phyloP scores from a whole-genome alignment of 2,888 invertebrate genomes.

The Protodeltote pygarga region DNA sequence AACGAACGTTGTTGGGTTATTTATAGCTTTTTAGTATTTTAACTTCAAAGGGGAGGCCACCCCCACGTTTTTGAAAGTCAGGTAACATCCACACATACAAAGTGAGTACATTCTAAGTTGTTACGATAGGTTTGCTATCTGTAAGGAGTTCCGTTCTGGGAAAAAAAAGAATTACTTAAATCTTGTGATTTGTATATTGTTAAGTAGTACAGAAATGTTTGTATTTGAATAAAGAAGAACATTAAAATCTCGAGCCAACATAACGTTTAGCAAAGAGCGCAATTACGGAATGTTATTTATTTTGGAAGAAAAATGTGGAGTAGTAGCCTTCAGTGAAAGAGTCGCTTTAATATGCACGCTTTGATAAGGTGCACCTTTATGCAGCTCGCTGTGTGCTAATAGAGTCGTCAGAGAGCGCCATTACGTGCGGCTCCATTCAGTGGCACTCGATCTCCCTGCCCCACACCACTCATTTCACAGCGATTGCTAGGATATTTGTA shows the following conservation, averaged over 20 bases:
- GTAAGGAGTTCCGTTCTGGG: too few relatives aligned
- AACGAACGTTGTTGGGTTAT: too few relatives aligned
- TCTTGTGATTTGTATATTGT: background rate
- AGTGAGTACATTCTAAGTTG: too few relatives aligned
- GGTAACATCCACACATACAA: too few relatives aligned
- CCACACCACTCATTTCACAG: conserved; percentile 12
- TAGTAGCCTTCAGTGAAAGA: conserved; percentile 51
- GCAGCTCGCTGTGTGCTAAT: conserved; percentile 59
- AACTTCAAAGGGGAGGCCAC: too few relatives aligned
- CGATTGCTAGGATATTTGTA: conserved; percentile 39
- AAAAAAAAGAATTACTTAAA: too few relatives aligned
- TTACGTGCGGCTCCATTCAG: conserved; percentile 53
- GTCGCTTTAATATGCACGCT: conserved; percentile 68
- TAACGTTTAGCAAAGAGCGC: conserved; percentile 3
- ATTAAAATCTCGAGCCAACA: conserved; percentile 1
- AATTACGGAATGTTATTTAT: conserved; percentile 21
- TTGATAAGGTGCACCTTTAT: conserved; percentile 69
- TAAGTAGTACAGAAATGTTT: background rate
- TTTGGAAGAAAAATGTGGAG: conserved; percentile 35
- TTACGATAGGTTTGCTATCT: too few relatives aligned
- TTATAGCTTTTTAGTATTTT: too few relatives aligned
- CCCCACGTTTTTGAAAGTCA: too few relatives aligned
- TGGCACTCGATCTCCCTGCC: conserved; percentile 43
- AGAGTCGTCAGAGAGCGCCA: conserved; percentile 61
- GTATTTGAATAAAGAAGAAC: background rate